These are phyloP conservation scores for Coptotermes formosanus DNA, from an alignment of 1,140 invertebrate genomes.

Conservation along the genomic window DNA sequence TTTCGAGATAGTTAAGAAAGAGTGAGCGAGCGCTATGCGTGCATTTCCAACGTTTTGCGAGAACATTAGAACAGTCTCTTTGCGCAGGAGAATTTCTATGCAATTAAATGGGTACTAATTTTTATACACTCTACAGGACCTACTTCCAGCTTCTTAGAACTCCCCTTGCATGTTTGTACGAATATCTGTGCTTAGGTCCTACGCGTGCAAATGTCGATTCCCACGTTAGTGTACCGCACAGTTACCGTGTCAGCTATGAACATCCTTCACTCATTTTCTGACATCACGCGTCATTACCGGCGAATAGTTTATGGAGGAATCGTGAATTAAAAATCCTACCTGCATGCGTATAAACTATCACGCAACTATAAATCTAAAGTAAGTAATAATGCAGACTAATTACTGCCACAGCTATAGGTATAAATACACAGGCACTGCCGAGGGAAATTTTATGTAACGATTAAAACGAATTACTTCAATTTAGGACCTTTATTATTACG, in stretches of 20 bases:
- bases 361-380: neutral
- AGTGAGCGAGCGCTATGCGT: no score
- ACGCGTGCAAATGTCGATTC: neutral
- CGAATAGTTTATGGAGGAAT: neutral
- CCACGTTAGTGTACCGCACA: neutral
- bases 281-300: slow-evolving; percentile 3
- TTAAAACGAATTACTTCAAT: no score
- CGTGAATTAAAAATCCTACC: neutral
- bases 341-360: neutral
- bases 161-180: neutral
- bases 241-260: neutral
- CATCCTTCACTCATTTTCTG: neutral
- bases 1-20: no score
- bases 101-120: neutral
- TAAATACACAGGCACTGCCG: neutral
- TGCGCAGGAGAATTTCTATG: neutral
- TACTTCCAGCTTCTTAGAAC: neutral
- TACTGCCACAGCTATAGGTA: neutral
- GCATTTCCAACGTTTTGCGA: no score
- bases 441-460: no score
- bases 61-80: neutral
- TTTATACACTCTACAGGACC: neutral
- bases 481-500: no score
- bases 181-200: neutral
- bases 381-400: neutral